Evolutionary conservation across 1,140 invertebrate species (phyloP).

Genomic region (Drosophila melanica): DNA sequence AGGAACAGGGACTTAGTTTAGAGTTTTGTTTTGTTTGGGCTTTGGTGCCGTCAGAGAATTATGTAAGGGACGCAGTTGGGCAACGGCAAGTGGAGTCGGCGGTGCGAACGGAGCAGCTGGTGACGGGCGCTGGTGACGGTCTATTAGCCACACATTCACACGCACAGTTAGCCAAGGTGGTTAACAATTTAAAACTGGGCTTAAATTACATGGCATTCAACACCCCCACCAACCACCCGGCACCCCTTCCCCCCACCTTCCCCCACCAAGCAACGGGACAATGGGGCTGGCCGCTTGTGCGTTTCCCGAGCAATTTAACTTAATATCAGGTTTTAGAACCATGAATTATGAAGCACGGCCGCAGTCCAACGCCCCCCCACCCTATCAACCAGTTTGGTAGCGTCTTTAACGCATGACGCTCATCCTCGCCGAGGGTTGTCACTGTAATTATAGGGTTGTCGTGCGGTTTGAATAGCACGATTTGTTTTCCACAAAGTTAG

Average conservation of each 20-base stretch:
- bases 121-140: conserved; percentile 62
- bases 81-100: conserved; percentile 1
- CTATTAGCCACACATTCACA: conserved; percentile 80
- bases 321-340: conserved; percentile 70
- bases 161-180: conserved; percentile 60
- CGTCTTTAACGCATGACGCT: conserved; percentile 74
- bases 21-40: conserved; percentile 4
- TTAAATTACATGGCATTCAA: conserved; percentile 72
- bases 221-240: conserved; percentile 37
- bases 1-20: too few relatives aligned
- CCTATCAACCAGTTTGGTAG: conserved; percentile 1
- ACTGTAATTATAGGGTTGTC: conserved; percentile 51
- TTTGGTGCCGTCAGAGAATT: conserved; percentile 56
- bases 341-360: conserved; percentile 63
- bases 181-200: conserved; percentile 69
- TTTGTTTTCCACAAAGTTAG: conserved; percentile 78
- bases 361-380: background rate
- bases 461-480: conserved; percentile 40
- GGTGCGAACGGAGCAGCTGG: conserved; percentile 63
- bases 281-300: conserved; percentile 36
- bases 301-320: conserved; percentile 72
- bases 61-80: conserved; percentile 47
- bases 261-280: conserved; percentile 17
- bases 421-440: conserved; percentile 36
- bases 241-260: too few relatives aligned